Evolutionary conservation across 2,113 vertebrate genomes (phyloP), one percentile per base, ranked within the genome.

Genomic region (Sula dactylatra): DNA sequence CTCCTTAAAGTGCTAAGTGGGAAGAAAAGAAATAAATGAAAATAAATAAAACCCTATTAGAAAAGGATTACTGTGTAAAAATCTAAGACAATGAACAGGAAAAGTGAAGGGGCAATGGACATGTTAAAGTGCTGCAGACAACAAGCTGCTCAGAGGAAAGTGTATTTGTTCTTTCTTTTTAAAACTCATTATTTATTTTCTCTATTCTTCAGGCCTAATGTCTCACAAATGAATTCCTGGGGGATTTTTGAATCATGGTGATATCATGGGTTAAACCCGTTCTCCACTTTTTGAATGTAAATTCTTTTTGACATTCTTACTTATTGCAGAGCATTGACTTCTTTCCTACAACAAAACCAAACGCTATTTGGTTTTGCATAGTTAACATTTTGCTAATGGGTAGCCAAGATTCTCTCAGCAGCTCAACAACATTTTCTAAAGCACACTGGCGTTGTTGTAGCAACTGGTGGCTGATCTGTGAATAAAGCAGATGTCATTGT

Each of bases 401-500:
- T 97, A 96, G 96, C 96, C 97, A 97, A 97, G 98, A 98, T 98
- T 98, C 98, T 98, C 96, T 95, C 95, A 97, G 99, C 98, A 98
- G 98, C 97, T 97, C 96, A 82, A 97, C 97, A 98, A 97, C 98
- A 99, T 99, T 99, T 99, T 98, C 99, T 98, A 96, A 97, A 96
- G 98, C 97, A 93, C 97, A 81, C 95, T 97, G 96, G 85, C 93
- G 98, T 99, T 98, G 98, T 98, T 98, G 98, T 98, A 98, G 99
- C 98, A 98, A 99, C 99, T 98, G 92, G 97, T 97, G 93, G 97
- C 97, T 96, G 97, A 98, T 97, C 98, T 98, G 97, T 99, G 99
- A 99, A 98, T 99, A 98, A 98, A 98, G 98, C 98, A 98, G 98
- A 99, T 99, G 99, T 98, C 98, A 98, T 98, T 97, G 98, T 98